These are phyloP conservation scores for Megaleporinus macrocephalus DNA, from an alignment of 2,113 vertebrate species.

Conservation along the genomic window DNA sequence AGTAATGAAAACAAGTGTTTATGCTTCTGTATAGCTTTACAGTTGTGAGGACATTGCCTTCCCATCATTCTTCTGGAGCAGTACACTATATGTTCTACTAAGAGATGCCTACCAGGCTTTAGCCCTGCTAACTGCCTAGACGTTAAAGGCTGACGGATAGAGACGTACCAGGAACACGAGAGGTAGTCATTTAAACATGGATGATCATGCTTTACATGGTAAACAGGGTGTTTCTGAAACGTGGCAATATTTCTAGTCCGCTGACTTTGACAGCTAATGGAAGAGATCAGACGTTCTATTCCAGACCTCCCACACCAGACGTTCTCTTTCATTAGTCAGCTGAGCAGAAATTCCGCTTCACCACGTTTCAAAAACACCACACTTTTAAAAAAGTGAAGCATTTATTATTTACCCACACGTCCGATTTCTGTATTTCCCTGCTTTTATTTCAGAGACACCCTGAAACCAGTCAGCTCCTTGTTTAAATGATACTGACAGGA, in stretches of 20 bases:
- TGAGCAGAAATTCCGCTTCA: no score
- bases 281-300: no score
- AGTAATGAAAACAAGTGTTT: not conserved
- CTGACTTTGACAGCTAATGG: no score
- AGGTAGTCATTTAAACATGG: no score
- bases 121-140: not conserved
- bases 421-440: not conserved
- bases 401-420: not conserved
- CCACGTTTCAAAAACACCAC: not conserved
- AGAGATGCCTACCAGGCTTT: not conserved
- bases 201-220: no score
- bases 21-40: not conserved
- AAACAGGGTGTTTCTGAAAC: no score
- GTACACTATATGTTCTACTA: not conserved
- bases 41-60: not conserved
- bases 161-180: no score
- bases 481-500: not conserved
- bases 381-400: not conserved
- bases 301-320: no score
- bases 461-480: not conserved
- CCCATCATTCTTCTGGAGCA: not conserved
- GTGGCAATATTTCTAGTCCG: no score
- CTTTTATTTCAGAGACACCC: not conserved
- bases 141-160: not conserved
- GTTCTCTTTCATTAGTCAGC: no score